phyloP scores from a whole-genome alignment of 2,113 vertebrate genomes.

The Malurus elegans region DNA sequence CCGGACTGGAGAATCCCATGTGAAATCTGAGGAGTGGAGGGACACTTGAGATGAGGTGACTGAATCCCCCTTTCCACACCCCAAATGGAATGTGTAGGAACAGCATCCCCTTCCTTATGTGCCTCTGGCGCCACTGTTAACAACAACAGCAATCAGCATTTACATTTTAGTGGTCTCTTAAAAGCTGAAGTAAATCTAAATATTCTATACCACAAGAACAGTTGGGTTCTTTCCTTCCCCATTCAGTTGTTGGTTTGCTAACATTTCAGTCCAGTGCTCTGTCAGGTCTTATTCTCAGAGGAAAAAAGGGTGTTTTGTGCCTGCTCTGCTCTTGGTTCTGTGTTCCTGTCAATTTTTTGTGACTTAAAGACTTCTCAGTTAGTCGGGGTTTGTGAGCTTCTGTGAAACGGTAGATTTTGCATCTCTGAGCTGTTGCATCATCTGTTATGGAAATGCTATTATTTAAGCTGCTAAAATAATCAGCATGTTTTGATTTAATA shows the following conservation, averaged over 20 bases:
- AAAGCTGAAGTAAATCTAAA: background rate
- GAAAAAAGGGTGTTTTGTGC: background rate
- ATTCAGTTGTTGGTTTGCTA: rapidly evolving
- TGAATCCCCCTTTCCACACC: background rate
- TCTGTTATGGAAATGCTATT: rapidly evolving
- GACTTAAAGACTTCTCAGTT: background rate
- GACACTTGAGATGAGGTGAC: background rate
- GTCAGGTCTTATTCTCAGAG: background rate
- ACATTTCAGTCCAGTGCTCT: background rate
- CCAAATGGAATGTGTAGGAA: background rate
- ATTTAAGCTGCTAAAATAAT: background rate
- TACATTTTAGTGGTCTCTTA: background rate
- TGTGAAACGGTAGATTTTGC: rapidly evolving
- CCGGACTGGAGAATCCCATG: background rate
- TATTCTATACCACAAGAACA: background rate
- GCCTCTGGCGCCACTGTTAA: background rate
- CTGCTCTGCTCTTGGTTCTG: background rate
- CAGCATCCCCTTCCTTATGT: background rate
- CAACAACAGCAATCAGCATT: background rate
- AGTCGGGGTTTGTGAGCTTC: rapidly evolving
- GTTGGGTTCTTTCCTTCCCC: background rate
- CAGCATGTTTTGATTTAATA: background rate
- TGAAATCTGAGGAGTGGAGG: background rate
- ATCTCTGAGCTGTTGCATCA: background rate
- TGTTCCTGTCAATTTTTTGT: background rate